These are phyloP conservation scores for Heliconius nattereri DNA, from an alignment of 1,140 invertebrate species.

Conservation along the genomic window DNA sequence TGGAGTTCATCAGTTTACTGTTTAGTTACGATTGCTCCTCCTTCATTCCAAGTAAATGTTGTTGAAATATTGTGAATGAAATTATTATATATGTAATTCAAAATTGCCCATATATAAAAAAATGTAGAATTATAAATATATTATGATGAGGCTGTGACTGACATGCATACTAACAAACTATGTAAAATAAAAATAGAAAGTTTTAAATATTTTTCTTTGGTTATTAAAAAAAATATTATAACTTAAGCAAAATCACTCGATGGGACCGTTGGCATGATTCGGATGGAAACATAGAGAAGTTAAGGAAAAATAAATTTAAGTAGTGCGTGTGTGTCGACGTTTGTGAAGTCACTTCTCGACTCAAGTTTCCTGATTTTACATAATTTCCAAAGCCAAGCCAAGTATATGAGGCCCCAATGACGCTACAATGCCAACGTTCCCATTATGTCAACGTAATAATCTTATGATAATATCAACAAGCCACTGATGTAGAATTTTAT, in stretches of 20 bases:
- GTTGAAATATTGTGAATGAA: not conserved
- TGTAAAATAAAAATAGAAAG: not conserved
- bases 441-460: not conserved
- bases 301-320: too few species aligned
- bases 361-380: too few species aligned
- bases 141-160: conserved; percentile 8
- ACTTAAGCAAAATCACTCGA: not conserved
- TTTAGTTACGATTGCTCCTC: not conserved
- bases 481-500: not conserved
- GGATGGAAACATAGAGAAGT: too few species aligned
- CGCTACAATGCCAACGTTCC: not conserved
- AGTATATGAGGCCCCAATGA: too few species aligned
- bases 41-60: not conserved
- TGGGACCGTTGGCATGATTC: not conserved
- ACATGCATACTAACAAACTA: not conserved
- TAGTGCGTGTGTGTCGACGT: too few species aligned
- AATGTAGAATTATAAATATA: not conserved
- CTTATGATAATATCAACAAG: conserved; percentile 5
- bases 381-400: too few species aligned
- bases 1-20: not conserved
- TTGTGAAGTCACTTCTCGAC: too few species aligned
- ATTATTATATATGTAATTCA: not conserved
- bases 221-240: not conserved
- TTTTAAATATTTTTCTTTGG: not conserved
- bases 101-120: not conserved